phyloP scores from a whole-genome alignment of 2,888 invertebrate genomes.

The Timema podura region DNA sequence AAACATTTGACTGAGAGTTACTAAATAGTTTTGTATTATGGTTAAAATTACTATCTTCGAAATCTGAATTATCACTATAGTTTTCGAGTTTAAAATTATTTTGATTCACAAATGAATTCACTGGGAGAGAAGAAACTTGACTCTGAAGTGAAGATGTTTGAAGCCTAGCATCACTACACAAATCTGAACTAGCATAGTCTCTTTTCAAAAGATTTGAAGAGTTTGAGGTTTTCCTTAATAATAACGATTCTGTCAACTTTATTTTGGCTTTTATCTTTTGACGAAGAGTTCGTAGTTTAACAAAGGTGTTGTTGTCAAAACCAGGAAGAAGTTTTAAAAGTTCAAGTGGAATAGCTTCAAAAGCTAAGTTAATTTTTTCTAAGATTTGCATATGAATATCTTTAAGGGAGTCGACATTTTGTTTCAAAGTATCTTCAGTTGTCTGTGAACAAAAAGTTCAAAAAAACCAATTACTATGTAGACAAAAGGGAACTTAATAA shows the following conservation, averaged over 20 bases:
- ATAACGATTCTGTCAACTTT: conserved; percentile 43
- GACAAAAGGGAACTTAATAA: background rate
- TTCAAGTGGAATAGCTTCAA: conserved; percentile 60
- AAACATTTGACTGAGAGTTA: background rate
- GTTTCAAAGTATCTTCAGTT: background rate
- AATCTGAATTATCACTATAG: background rate
- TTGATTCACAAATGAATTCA: background rate
- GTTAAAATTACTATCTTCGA: background rate
- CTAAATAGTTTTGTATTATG: background rate
- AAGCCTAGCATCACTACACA: background rate
- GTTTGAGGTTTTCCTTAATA: conserved; percentile 35
- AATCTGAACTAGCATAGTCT: background rate
- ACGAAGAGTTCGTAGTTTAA: conserved; percentile 47
- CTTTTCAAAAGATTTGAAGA: background rate
- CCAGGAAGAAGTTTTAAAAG: conserved; percentile 58
- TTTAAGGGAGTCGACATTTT: conserved; percentile 40
- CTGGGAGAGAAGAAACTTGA: background rate
- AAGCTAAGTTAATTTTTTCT: conserved; percentile 59
- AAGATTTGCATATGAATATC: conserved; percentile 56
- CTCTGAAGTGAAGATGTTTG: background rate
- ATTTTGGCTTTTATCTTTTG: conserved; percentile 56
- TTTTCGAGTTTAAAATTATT: background rate
- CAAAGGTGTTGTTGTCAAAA: conserved; percentile 54
- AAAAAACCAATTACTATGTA: background rate
- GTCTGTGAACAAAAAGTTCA: conserved; percentile 10